Base-by-base conservation (phyloP, 2,113 vertebrate genomes). In the Motacilla alba region DNA sequence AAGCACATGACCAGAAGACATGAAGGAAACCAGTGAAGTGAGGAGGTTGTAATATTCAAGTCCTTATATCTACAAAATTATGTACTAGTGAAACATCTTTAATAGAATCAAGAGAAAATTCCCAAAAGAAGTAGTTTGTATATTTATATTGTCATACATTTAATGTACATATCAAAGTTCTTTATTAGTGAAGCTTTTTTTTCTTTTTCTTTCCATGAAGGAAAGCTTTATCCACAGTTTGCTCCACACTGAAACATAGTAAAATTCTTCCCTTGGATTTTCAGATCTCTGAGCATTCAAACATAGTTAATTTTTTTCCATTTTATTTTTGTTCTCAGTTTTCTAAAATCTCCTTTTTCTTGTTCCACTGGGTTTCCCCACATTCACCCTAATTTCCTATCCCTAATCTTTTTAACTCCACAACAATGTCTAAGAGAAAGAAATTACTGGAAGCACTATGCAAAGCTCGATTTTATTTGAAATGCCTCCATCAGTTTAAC, bases 301-400 rank as follows among this genome's bases (percentile, higher is more conserved):
- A 39, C 0, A 33, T 9, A 31, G 2, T 7, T 44, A 11, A 4
- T 62, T 41, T 80, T 24, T 30, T 75, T 23, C 6, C 19, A 5
- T 66, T 50, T 70, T n/a, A 0, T 24, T 76, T 63, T 74, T 75
- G 3, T 31, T 43, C 5, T 85, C 69, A 3, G 7, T 89, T 83
- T 89, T 81, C 10, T 8, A 59, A 33, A 83, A 49, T 66, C 0
- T 85, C 1, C 0, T 41, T 73, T 64, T 49, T 30, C 13, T 46
- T 69, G 2, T 43, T 73, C 8, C 11, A 17, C 30, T 20, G 3
- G 1, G 3, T 53, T 20, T 0, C 4, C 2, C 5, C 5, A 11
- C 2, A 6, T 7, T 16, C 22, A 13, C 5, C 3, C 13, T 53
- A 53, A 56, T 70, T 75, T 72, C 1, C 4, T 23, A 2, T 70